phyloP scores from a whole-genome alignment of 92 coral and sea anemone species.

The Phenganax subtilis region DNA sequence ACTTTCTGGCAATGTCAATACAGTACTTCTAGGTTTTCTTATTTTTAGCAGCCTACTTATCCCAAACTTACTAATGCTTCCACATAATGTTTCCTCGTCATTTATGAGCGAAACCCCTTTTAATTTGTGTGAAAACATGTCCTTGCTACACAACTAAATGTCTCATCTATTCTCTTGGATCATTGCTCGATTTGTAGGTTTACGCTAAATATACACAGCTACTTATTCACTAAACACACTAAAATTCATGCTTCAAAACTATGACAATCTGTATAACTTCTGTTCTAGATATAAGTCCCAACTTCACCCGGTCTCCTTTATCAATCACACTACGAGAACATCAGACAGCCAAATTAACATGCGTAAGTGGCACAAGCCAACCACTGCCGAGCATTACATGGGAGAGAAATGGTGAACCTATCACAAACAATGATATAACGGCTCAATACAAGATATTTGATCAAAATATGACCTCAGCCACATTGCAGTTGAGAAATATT shows the following conservation, averaged over 20 bases:
- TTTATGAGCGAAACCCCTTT: no score
- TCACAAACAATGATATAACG: constrained; percentile 44
- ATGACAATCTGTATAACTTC: constrained; percentile 11
- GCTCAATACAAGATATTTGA: constrained; percentile 26
- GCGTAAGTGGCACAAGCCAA: constrained; percentile 65
- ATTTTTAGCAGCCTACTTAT: no score
- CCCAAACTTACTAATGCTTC: no score
- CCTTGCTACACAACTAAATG: no score
- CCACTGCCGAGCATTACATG: constrained; percentile 72
- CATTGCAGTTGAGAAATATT: constrained; percentile 58
- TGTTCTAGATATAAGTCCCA: constrained; percentile 55
- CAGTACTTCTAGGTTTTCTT: no score
- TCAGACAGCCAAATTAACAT: constrained; percentile 57
- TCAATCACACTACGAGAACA: constrained; percentile 59
- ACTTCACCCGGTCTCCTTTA: constrained; percentile 55
- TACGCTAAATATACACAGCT: no score
- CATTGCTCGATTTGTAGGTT: background rate
- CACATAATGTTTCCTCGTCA: no score
- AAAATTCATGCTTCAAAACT: no score
- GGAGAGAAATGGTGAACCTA: constrained; percentile 71
- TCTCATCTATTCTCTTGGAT: no score
- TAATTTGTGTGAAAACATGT: no score
- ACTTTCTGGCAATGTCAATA: no score
- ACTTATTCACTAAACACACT: no score
- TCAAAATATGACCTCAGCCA: constrained; percentile 64